Conservation (phyloP, 2,888 invertebrate species). For the Molorchus minor region DNA sequence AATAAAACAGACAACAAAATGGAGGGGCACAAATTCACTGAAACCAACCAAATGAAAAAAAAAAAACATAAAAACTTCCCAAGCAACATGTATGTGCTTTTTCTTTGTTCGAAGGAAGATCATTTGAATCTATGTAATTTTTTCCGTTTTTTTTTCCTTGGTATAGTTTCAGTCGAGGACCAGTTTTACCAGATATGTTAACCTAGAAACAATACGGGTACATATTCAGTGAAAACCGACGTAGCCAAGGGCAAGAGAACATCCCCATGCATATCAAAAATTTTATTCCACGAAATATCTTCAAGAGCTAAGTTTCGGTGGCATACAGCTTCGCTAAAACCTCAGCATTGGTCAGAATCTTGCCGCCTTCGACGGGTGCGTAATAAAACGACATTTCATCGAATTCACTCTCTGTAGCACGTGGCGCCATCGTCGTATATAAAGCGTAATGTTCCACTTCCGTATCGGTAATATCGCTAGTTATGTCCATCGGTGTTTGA, state of each 20-base stretch:
- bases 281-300: conserved; percentile 29
- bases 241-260: background rate
- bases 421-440: conserved; percentile 86
- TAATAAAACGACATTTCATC: conserved; percentile 90
- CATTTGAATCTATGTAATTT: background rate
- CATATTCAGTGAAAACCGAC: background rate
- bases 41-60: background rate
- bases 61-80: too few species aligned
- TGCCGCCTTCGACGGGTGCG: conserved; percentile 82
- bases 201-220: background rate
- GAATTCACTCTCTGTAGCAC: conserved; percentile 86
- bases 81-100: too few species aligned
- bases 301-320: conserved; percentile 46
- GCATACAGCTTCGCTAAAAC: conserved; percentile 45
- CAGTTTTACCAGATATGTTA: background rate
- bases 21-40: background rate
- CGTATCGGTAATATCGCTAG: conserved; percentile 57
- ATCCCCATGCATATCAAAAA: background rate
- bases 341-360: conserved; percentile 65
- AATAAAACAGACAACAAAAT: conserved; percentile 10
- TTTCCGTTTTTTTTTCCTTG: too few species aligned
- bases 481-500: conserved; percentile 34
- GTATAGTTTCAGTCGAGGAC: background rate
- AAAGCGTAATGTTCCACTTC: conserved; percentile 90
- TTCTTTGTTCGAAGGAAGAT: too few species aligned